phyloP scores from a whole-genome alignment of 2,888 invertebrate genomes.

The Orchesella flavescens region DNA sequence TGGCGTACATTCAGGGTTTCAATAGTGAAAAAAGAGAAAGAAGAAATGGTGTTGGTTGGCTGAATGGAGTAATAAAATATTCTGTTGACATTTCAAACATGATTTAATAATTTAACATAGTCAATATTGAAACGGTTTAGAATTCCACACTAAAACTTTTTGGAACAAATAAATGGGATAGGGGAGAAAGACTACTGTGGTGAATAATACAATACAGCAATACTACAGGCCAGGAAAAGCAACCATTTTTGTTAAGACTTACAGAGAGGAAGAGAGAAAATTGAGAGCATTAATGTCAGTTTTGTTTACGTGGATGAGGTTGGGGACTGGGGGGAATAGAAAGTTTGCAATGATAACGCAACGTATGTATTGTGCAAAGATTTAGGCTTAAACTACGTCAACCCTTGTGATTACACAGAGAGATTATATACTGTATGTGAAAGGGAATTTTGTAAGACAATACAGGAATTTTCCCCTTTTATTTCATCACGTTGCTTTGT shows the following conservation, averaged over 20 bases:
- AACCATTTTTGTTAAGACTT: neutral
- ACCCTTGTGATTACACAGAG: no score
- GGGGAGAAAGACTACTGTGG: neutral
- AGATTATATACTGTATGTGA: no score
- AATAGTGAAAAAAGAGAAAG: no score
- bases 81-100: constrained; percentile 24
- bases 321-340: constrained; percentile 5
- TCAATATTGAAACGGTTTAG: neutral
- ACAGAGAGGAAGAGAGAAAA: neutral
- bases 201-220: neutral
- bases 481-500: no score
- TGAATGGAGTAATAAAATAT: constrained; percentile 20
- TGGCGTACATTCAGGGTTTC: no score
- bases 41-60: neutral
- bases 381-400: no score
- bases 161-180: constrained; percentile 1
- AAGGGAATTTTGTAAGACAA: no score
- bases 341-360: neutral
- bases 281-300: neutral
- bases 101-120: constrained; percentile 37
- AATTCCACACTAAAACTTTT: neutral
- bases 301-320: neutral
- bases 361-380: no score
- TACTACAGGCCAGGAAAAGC: neutral
- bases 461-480: no score